Base-by-base conservation (phyloP, 2,797 vertebrate species). In the Myotis daubentonii region DNA sequence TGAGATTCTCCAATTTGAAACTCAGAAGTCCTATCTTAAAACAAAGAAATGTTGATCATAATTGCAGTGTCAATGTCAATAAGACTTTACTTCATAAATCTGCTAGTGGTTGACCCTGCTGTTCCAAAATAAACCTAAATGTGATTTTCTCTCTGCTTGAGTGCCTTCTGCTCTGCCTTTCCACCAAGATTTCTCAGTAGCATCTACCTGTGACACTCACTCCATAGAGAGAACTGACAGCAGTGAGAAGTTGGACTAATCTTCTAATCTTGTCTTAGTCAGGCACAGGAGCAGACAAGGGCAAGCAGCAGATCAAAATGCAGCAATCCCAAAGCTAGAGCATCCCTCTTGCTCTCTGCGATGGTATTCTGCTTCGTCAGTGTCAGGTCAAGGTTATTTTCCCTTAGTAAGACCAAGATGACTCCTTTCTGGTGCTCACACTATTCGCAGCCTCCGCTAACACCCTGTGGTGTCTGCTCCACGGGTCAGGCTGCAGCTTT, bases 401-500 rank as follows among this genome's bases (percentile, higher is more conserved):
- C 97, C 97, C 97, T 96, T 62, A 97, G 97, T 97, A 96, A 97
- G 97, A 91, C 93, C 93, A 72, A 97, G 93, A 95, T 96, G 97
- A 97, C 97, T 98, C 97, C 97, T 97, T 97, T 97, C 96, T 97
- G 95, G 96, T 93, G 94, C 93, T 97, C 96, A 96, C 97, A 95
- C 96, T 97, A 95, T 98, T 98, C 97, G 97, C 97, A 97, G 98
- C 97, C 97, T 97, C 97, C 91, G 84, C 78, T 2, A 93, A 96
- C 97, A 96, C 98, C 98, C 98, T 92, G 94, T 85, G 96, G 98
- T 88, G 97, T 96, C 98, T 98, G 98, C 97, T 98, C 97, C 96
- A 96, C 98, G 98, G 98, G 98, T 98, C 98, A 98, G 96, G 87
- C 94, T 92, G 71, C 75, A 95, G 96, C 97, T 98, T 98, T 98